A percentile compares a stretch with the other conserved stretches of the same genome.
phyloP scores from a whole-genome alignment of 2,797 vertebrate species.

The Centropyge bicolor region DNA sequence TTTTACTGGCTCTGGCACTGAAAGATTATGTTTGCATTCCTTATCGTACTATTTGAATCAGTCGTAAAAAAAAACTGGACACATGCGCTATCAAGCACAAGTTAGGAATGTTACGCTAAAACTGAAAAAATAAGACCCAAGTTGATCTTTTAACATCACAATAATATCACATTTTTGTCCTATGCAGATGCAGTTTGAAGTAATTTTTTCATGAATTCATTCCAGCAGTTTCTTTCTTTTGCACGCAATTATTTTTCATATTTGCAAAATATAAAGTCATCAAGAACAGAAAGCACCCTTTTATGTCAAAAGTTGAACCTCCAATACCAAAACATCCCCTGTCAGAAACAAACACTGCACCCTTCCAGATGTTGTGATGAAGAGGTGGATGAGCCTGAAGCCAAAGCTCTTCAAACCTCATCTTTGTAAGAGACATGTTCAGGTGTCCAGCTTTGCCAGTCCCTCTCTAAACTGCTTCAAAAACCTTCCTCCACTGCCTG shows the following conservation, averaged over 20 bases:
- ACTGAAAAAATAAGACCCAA: too few relatives aligned
- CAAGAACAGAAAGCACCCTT: background rate
- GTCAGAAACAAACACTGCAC: background rate
- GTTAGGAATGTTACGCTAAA: too few relatives aligned
- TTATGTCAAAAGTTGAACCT: background rate
- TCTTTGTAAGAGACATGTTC: background rate
- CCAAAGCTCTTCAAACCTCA: background rate
- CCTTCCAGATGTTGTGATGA: background rate
- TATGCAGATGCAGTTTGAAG: background rate
- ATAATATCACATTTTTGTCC: background rate
- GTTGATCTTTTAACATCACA: background rate
- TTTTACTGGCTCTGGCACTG: background rate
- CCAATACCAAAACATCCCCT: background rate
- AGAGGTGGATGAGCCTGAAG: background rate
- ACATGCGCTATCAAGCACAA: too few relatives aligned
- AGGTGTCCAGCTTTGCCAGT: background rate
- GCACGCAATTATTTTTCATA: background rate
- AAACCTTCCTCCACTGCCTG: background rate
- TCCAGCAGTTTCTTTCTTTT: background rate
- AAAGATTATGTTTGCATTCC: background rate
- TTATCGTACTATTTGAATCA: too few relatives aligned
- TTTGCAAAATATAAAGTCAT: background rate
- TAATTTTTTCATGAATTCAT: background rate
- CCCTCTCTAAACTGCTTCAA: background rate
- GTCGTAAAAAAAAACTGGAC: too few relatives aligned